Evolutionary conservation across 2,797 vertebrate species (phyloP), one percentile per base, ranked within the genome.

Genomic region (Acipenser transmontanus): DNA sequence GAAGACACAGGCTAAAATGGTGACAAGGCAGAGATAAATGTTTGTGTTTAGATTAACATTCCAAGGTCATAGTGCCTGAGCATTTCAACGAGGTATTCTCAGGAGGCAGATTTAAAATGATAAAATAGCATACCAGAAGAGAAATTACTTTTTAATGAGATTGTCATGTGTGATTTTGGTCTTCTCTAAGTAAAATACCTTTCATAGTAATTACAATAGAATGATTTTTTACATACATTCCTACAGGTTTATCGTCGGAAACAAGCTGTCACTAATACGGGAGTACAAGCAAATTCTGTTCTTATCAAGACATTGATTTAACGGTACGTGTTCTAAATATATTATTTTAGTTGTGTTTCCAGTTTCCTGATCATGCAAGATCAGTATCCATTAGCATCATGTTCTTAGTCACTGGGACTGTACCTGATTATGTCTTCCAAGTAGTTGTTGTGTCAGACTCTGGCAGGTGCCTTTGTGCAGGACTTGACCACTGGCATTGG

Each of bases 1-100:
- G 70, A 83, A 82, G 77, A 88, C 80, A 82, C 71, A 78, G 82
- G 70, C 74, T 87, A 80, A 84, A 87, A 74, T 68, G 76, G 77
- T 74, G 80, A 85, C 73, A 79, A 78, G 82, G 69, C 79, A 82
- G 76, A 90, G 85, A 90, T 85, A 85, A 85, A 91, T 89, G 82
- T 83, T 79, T 68, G 49, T 75, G 79, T 77, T 78, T 75, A 81
- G 85, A 91, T 91, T 82, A 88, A 79, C 76, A 82, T 81, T 69
- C 71, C 89, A 91, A 91, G 87, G 91, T 91, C 84, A 89, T 63
- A 77, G 72, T 80, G 80, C 64, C 67, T 74, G 77, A 75, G 84
- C 81, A 83, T 88, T 88, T 89, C 84, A 91, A 87, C 88, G 84
- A 88, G 74, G 66, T 81, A 68, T 80, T 83, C 73, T 81, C 74